These are phyloP conservation scores for Hoplodrina ambigua DNA, from an alignment of 2,888 invertebrate species.

Conservation along the genomic window DNA sequence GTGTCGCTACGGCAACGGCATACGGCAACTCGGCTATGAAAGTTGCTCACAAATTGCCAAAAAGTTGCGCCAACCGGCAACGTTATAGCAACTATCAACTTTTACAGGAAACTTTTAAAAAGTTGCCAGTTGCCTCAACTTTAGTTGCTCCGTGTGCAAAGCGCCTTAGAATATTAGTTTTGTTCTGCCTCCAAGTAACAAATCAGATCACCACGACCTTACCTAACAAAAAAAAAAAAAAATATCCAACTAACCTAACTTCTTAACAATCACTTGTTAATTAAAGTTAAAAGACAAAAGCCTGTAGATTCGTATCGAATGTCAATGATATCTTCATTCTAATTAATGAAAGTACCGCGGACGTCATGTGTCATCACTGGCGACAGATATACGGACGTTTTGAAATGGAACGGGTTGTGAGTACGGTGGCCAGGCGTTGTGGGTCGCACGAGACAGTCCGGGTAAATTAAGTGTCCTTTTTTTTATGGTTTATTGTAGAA, in stretches of 20 bases:
- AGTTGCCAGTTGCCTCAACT: too few species aligned
- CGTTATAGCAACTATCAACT: too few species aligned
- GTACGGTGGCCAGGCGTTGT: slow-evolving; percentile 23
- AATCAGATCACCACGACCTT: background rate
- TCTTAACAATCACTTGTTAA: slow-evolving; percentile 8
- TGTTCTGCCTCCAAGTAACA: too few species aligned
- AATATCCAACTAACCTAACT: background rate
- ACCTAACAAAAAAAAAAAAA: background rate
- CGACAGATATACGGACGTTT: slow-evolving; percentile 83
- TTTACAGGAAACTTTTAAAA: too few species aligned
- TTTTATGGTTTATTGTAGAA: background rate
- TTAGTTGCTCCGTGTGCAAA: too few species aligned
- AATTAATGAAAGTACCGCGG: slow-evolving; percentile 69
- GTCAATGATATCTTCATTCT: slow-evolving; percentile 68
- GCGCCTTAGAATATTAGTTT: too few species aligned
- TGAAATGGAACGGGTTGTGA: slow-evolving; percentile 78
- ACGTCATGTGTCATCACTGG: slow-evolving; percentile 87
- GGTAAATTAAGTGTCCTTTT: background rate
- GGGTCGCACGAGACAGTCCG: background rate
- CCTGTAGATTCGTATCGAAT: slow-evolving; percentile 58
- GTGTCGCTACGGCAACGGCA: too few species aligned
- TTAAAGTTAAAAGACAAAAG: slow-evolving; percentile 29
- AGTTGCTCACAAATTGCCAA: too few species aligned
- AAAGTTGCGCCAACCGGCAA: too few species aligned
- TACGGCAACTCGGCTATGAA: too few species aligned